Evolutionary conservation across 2,113 vertebrate species (phyloP), one percentile per base, ranked within the genome.

Genomic region (Lucifuga dentata): DNA sequence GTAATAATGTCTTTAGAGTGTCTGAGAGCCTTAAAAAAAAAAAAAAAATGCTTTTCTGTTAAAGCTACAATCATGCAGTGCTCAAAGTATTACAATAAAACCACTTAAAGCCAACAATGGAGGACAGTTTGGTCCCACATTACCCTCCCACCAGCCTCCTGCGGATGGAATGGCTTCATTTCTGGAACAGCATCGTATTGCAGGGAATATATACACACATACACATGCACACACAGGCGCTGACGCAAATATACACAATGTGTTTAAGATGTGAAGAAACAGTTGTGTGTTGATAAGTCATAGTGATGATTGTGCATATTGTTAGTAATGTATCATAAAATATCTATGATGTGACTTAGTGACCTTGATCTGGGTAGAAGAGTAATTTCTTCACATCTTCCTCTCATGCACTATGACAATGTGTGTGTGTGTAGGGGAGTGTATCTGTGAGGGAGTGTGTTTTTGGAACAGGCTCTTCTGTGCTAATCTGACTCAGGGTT

Each of bases 111-210:
- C 58, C 40, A 35, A 56, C 16, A 26, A 24, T 38, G 29, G 52
- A 62, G 65, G 60, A 75, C 78, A 68, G 73, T 64, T 57, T 51
- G 71, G 56, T 68, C 63, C 49, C 43, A 67, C 50, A 35, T 66
- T 2, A n/a, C 12, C 33, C 50, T 77, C 67, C 81, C 69, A 71
- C 67, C n/a, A 19, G 23, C 55, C 68, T 55, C 71, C 62, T 83
- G 83, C 43, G 45, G 68, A 40, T 36, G n/a, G 16, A 5, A 61
- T 72, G 66, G 72, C 73, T 66, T 29, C 5, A 5, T 15, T 72
- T 75, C 84, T 49, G 58, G 70, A 83, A 66, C 52, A 62, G 45
- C 52, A 46, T 81, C 68, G 38, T 62, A 60, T 75, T 74, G 56
- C 63, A 70, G 48, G 21, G 58, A 52, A 76, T 35, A n/a, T n/a